These are phyloP conservation scores for Sceloporus tristichus DNA, from an alignment of 2,113 vertebrate genomes.

Conservation along the genomic window DNA sequence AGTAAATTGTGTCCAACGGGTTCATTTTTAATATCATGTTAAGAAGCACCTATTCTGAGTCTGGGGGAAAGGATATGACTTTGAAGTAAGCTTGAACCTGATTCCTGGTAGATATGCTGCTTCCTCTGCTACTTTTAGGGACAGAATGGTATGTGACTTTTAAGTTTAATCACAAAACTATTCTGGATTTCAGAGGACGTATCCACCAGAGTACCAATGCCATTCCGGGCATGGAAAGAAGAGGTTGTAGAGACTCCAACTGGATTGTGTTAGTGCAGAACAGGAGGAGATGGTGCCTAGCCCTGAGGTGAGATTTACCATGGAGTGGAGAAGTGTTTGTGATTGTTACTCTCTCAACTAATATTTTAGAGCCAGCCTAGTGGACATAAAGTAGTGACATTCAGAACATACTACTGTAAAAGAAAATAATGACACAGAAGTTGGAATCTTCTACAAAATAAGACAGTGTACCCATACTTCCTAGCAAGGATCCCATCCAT, in stretches of 20 bases:
- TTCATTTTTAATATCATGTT: too few relatives aligned
- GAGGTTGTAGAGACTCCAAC: background rate
- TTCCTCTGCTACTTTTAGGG: background rate
- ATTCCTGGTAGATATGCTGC: background rate
- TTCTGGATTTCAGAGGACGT: background rate
- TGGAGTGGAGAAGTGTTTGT: background rate
- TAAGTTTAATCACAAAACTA: background rate
- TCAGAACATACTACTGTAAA: too few relatives aligned
- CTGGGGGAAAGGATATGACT: too few relatives aligned
- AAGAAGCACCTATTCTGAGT: too few relatives aligned
- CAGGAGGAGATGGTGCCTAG: background rate
- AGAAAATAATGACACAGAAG: too few relatives aligned
- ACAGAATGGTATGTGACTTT: background rate
- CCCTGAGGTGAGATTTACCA: background rate
- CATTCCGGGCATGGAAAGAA: background rate
- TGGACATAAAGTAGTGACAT: conserved; percentile 57
- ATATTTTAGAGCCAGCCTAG: background rate
- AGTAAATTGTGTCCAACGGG: too few relatives aligned
- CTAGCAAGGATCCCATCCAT: too few relatives aligned
- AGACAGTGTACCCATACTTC: too few relatives aligned
- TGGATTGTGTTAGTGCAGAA: background rate
- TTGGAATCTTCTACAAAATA: too few relatives aligned
- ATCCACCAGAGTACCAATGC: background rate
- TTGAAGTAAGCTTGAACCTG: too few relatives aligned
- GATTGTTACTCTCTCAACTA: background rate